Base-by-base conservation (phyloP, 2,113 vertebrate species). In the Hylia prasina region DNA sequence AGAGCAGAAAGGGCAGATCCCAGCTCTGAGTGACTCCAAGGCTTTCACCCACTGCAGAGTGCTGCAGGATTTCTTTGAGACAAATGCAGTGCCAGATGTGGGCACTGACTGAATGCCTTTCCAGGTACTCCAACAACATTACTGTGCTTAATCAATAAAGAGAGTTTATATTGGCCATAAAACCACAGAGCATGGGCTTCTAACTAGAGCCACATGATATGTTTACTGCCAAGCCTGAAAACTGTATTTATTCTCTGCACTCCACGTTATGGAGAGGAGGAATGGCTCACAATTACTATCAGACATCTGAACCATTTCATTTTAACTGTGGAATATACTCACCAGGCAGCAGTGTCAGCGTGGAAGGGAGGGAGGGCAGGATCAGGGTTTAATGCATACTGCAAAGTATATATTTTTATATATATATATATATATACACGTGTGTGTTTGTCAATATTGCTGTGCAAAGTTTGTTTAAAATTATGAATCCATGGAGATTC, bases 61-160 rank as follows among this genome's bases (percentile, higher is more conserved):
- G 86, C 86, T 90, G 72, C 48, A 95, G 70, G 83, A 86, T 88
- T 8, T 58, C 77, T 89, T 58, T 25, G 65, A 95, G 39, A 64
- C 47, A 91, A 95, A 54, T 40, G 53, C n/a, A 92, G 39, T 42
- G 48, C 45, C 83, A 82, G 73, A 90, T 16, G 94, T 21, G 58
- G 37, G 31, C 91, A 68, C 72, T 90, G 82, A 77, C 60, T 94
- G 90, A 96, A 66, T 39, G 93, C 79, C 50, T 96, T 87, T 61
- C 50, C 51, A 96, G 33, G 37, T 80, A 75, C 71, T 92, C 78
- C 86, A 42, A 61, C 89, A 61, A 76, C 93, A 82, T 37, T 58
- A 11, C 42, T 79, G 22, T 69, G 35, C 82, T 97, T 96, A 92
- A 94, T 94, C 85, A 90, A 82, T 69, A 73, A 24, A 93, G 65